Base-by-base conservation (phyloP, 2,888 invertebrate species). In the Polydrusus cervinus region DNA sequence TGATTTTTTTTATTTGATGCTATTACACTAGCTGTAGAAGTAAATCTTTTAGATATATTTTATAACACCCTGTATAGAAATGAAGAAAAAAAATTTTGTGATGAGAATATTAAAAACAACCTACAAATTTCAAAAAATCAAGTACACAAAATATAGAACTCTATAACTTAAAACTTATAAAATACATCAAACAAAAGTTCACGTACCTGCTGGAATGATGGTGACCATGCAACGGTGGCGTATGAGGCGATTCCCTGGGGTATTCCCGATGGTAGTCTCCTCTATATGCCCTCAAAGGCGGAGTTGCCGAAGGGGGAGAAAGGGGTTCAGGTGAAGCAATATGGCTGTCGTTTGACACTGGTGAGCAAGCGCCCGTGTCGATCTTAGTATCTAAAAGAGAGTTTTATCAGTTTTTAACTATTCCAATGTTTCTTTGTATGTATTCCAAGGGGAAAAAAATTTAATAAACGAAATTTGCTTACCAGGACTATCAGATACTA, bases 211-310 rank as follows among this genome's bases (percentile, higher is more conserved):
- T 74, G 25, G 74, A 69, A 43, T 73, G 61, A 64, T 78, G 71
- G 38, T 78, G 78, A 62, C 76, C 67, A 67, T 80, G 82, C 16
- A 81, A 53, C 7, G 90, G 88, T 0, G 94, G 93, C 3, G 94
- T 93, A 85, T 93, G 93, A 0, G 94, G 94, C 0, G 93, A 93
- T 64, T 89, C 89, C 3, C 87, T 84, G 60, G 81, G 79, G 86
- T 77, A 78, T 11, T 76, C 78, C 16, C 73, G 64, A 20, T 74
- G 82, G 87, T 86, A 69, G 85, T 87, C 80, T 57, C 47, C 38
- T 30, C 79, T 78, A 60, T 77, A 79, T 3, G 71, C 60, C 60
- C 79, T 79, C 55, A 87, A 83, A 43, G 88, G 89, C 43, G 90
- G 89, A 0, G 90, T 89, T 77, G 87, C 89, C 14, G 88, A 85